Conservation (phyloP, 2,113 vertebrate genomes). For the Hippocampus zosterae region DNA sequence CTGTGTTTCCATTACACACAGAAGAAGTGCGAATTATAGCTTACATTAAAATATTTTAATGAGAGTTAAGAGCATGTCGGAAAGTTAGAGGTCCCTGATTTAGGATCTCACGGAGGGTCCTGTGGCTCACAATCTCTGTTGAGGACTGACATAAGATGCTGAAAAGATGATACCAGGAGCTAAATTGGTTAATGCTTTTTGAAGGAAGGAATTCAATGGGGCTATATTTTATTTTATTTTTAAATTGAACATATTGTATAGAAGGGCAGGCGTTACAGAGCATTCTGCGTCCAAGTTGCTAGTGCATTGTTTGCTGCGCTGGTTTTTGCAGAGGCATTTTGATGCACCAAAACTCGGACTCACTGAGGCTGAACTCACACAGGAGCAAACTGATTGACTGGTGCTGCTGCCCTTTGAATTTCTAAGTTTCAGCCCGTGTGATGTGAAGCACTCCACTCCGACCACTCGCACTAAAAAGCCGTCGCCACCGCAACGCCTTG, state of each 20-base stretch:
- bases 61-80: too few relatives aligned
- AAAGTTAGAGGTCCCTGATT: too few relatives aligned
- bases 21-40: too few relatives aligned
- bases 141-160: too few relatives aligned
- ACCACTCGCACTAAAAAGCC: constrained; percentile 46
- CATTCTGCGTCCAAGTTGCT: constrained; percentile 8
- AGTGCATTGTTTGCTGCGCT: constrained; percentile 33
- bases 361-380: constrained; percentile 67
- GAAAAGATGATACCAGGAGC: too few relatives aligned
- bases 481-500: constrained; percentile 37
- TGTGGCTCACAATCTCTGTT: too few relatives aligned
- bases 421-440: constrained; percentile 34
- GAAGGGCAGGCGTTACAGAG: constrained; percentile 4
- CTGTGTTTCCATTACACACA: too few relatives aligned
- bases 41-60: too few relatives aligned
- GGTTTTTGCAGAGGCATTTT: constrained; percentile 41
- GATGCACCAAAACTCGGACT: constrained; percentile 50
- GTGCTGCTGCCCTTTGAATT: constrained; percentile 46
- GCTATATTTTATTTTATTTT: neutral
- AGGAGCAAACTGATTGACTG: constrained; percentile 56
- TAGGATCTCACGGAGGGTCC: too few relatives aligned
- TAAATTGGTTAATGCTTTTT: too few relatives aligned
- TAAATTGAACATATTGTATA: neutral
- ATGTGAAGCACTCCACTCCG: constrained; percentile 24
- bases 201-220: too few relatives aligned